Evolutionary conservation across 2,113 vertebrate species (phyloP).

Genomic region (Sphyrna mokarran): DNA sequence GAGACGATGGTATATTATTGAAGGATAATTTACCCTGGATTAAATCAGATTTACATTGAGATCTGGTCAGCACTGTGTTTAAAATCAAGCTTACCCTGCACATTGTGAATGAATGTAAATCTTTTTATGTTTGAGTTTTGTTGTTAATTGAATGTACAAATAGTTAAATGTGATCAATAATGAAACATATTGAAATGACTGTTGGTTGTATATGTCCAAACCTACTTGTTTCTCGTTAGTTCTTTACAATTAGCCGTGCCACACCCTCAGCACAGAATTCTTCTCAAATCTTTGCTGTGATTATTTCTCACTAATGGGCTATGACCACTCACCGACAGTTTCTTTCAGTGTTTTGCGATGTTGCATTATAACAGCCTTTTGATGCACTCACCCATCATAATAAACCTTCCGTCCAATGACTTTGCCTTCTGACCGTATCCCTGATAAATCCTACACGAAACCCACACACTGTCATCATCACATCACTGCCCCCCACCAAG

Average conservation of each 20-base stretch:
- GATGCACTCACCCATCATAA: background rate
- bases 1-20: slow-evolving; percentile 28
- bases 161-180: background rate
- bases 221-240: no score
- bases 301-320: background rate
- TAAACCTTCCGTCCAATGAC: background rate
- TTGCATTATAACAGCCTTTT: background rate
- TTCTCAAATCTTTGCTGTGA: background rate
- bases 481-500: no score
- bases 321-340: background rate
- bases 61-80: slow-evolving; percentile 20
- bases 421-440: background rate
- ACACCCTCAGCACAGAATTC: background rate
- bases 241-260: no score
- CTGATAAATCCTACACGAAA: no score
- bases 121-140: background rate
- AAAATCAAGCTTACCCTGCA: background rate
- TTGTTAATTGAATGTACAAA: background rate
- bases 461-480: no score
- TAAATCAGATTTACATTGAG: slow-evolving; percentile 33
- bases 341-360: background rate
- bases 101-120: background rate
- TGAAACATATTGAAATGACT: background rate
- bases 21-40: slow-evolving; percentile 36
- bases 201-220: background rate